Evolutionary conservation across 2,113 vertebrate genomes (phyloP), one percentile per base, ranked within the genome.

Genomic region (Phalacrocorax brasilianus): DNA sequence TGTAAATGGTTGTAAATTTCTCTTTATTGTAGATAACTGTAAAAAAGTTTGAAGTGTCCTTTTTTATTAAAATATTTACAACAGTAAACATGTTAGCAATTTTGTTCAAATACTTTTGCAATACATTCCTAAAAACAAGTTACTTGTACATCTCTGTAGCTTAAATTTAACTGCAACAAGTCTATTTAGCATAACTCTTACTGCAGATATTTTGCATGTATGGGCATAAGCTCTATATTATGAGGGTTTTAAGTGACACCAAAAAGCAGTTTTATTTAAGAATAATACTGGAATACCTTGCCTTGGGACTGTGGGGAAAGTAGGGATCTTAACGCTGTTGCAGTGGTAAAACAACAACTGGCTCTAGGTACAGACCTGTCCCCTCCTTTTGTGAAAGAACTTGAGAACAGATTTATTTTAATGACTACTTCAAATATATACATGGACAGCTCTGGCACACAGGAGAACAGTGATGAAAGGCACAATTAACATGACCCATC

Each of bases 381-480:
- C 87, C 72, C 20, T 93, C 66, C 77, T 91, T 56, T 47, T 32
- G 24, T 8, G 42, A 76, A 85, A 89, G 42, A 85, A 17, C 49
- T 44, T 8, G 49, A 80, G 71, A 92, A 86, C 75, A 84, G 49
- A 18, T 89, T 85, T 58, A 50, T 74, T 95, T 80, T 23, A 85
- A 82, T 75, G 32, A 85, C 99, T 98, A 98, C 98, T 99, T 98
- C 96, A 98, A 98, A 97, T 98, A 97, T 96, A 97, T 96, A 97
- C 93, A 97, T 94, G 97, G 93, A 98, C 97, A 97, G 83, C 81
- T 92, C 97, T 98, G 98, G 98, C 97, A 98, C 98, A 98, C 71
- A 96, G 97, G 98, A 96, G 95, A 98, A 98, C 97, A 93, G 87
- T 93, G 96, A 98, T 98, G 98, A 98, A 99, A 99, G 99, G 99